Evolutionary conservation across 2,113 vertebrate genomes (phyloP), one percentile per base, ranked within the genome.

Genomic region (Apteryx mantelli): DNA sequence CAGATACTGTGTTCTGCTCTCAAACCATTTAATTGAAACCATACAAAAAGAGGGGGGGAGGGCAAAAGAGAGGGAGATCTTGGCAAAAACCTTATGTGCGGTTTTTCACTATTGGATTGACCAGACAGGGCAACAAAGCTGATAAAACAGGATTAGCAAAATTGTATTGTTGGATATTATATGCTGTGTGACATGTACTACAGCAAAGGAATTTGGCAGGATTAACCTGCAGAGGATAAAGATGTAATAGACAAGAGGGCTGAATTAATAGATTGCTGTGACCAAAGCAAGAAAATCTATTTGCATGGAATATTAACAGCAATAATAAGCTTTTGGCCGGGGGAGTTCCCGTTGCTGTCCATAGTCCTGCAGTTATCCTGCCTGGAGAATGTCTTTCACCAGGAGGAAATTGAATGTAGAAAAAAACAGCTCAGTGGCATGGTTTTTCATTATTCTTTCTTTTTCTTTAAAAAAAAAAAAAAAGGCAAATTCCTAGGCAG

Each of bases 81-180:
- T 96, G 97, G 97, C 97, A 98, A 92, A 98, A 97, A 95, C 96
- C 97, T 98, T 80, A 83, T 95, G 95, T 97, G 97, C 5, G 26
- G 95, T 97, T 98, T 98, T 98, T 97, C 40, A 38, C 97, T 97
- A 95, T 98, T 97, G 97, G 97, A 97, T 98, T 97, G 98, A 98
- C 95, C 98, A 98, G 98, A 98, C 98, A 98, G 98, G 98, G 97
- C 98, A 98, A 97, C 93, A 93, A 98, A 98, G 97, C 98, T 98
- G 98, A 98, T 98, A 96, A 98, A 98, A 98, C 95, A 95, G 98
- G 98, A 98, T 99, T 98, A 99, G 97, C 97, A 98, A 96, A 97
- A 97, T 97, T 94, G 97, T 97, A 97, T 98, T 98, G 98, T 97
- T 97, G 97, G 98, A 97, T 98, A 96, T 97, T 98, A 98, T 98